These are phyloP conservation scores for Channa argus DNA, from an alignment of 2,113 vertebrate species.

Conservation along the genomic window DNA sequence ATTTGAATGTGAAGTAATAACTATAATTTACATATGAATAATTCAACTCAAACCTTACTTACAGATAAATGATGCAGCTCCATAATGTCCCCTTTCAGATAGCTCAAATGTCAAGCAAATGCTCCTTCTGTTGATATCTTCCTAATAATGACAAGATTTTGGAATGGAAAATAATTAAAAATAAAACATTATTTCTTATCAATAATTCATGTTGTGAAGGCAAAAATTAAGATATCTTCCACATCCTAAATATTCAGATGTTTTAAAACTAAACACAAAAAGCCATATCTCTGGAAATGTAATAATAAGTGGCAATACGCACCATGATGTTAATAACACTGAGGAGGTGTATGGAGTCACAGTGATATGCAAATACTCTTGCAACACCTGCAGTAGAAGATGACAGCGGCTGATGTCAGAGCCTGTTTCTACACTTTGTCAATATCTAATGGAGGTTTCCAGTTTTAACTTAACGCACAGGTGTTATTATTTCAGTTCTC, in stretches of 20 bases:
- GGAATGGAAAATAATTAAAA: not conserved
- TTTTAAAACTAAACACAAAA: too few relatives aligned
- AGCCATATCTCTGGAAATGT: not conserved
- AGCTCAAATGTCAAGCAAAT: conserved; percentile 82
- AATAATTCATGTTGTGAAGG: not conserved
- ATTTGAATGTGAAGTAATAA: not conserved
- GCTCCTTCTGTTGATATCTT: conserved; percentile 84
- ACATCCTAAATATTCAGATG: too few relatives aligned
- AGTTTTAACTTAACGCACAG: not conserved
- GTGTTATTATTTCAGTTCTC: not conserved
- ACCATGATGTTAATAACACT: conserved; percentile 87
- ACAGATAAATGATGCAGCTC: conserved; percentile 87
- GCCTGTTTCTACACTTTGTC: not conserved
- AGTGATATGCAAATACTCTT: conserved; percentile 83
- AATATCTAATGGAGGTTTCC: not conserved
- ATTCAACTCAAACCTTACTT: conserved; percentile 62
- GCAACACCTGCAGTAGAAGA: conserved; percentile 82
- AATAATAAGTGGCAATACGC: conserved; percentile 53
- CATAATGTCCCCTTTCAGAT: conserved; percentile 81
- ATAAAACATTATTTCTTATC: not conserved
- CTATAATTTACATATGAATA: not conserved
- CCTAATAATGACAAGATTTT: conserved; percentile 69
- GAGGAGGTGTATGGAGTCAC: conserved; percentile 79
- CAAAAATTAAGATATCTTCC: not conserved
- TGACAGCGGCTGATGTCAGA: conserved; percentile 16